Percentiles rank a stretch among this genome's conserved stretches.
These are phyloP conservation scores for Lithophane socia DNA, from an alignment of 2,888 invertebrate species.

Conservation along the genomic window DNA sequence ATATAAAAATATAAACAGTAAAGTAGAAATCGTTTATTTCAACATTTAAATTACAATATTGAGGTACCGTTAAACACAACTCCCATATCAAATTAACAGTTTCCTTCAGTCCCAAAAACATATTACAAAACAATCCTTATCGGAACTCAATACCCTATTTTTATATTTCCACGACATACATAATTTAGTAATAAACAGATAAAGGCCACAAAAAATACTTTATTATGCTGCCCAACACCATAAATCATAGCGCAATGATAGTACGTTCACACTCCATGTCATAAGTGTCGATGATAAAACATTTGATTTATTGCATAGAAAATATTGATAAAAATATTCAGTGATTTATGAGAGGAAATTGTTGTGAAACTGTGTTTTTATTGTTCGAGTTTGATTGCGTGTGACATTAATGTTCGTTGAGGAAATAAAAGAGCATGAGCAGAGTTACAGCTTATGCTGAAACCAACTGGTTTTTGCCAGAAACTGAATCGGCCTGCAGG, in stretches of 20 bases:
- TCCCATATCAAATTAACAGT: conserved; percentile 2
- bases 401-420: conserved; percentile 6
- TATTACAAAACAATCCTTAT: conserved; percentile 50
- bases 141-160: conserved; percentile 39
- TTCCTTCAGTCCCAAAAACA: conserved; percentile 28
- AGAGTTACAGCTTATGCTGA: neutral
- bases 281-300: conserved; percentile 54
- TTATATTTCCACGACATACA: conserved; percentile 32
- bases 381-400: conserved; percentile 11
- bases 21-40: too few relatives aligned
- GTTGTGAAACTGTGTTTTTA: conserved; percentile 43
- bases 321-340: conserved; percentile 58
- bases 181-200: conserved; percentile 62
- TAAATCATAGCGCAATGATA: conserved; percentile 62
- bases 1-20: conserved; percentile 4
- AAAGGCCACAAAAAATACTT: conserved; percentile 57
- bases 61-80: too few relatives aligned
- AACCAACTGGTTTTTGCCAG: neutral
- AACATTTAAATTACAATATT: too few relatives aligned
- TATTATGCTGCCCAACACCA: conserved; percentile 53
- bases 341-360: conserved; percentile 56
- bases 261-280: conserved; percentile 60
- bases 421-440: neutral
- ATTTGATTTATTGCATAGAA: conserved; percentile 58
- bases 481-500: neutral